A percentile compares a stretch with the other conserved stretches of the same genome.
Conservation (phyloP, 2,113 vertebrate species). For the Colossoma macropomum region DNA sequence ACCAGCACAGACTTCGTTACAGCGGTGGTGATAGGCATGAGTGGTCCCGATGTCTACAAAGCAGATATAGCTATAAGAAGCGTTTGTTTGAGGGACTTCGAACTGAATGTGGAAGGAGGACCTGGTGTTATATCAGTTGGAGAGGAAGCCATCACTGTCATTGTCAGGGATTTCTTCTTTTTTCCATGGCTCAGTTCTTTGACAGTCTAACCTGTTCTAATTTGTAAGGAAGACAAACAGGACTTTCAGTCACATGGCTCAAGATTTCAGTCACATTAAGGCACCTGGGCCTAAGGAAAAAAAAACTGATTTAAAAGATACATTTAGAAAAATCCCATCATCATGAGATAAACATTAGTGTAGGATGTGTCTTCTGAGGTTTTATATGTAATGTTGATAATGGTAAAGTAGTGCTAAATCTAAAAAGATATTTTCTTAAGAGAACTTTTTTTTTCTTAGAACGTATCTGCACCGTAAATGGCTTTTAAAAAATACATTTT, state of each 20-base stretch:
- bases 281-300: neutral
- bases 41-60: too few species aligned
- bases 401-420: too few species aligned
- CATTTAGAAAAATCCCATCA: slow-evolving; percentile 31
- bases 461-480: too few species aligned
- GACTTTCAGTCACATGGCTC: neutral
- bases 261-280: neutral
- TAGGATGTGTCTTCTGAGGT: neutral
- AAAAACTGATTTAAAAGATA: slow-evolving; percentile 19
- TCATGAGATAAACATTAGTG: neutral
- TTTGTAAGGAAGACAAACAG: slow-evolving; percentile 41
- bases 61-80: too few species aligned
- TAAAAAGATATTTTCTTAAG: too few species aligned
- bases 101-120: too few species aligned
- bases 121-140: neutral
- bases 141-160: slow-evolving; percentile 83
- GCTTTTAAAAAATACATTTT: too few species aligned
- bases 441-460: too few species aligned
- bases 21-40: too few species aligned
- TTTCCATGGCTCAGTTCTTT: slow-evolving; percentile 61
- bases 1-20: too few species aligned
- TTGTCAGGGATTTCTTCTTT: slow-evolving; percentile 74
- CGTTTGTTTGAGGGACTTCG: too few species aligned
- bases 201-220: slow-evolving; percentile 73
- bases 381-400: too few species aligned